phyloP scores from a whole-genome alignment of 1,140 invertebrate species.

The Aethina tumida region DNA sequence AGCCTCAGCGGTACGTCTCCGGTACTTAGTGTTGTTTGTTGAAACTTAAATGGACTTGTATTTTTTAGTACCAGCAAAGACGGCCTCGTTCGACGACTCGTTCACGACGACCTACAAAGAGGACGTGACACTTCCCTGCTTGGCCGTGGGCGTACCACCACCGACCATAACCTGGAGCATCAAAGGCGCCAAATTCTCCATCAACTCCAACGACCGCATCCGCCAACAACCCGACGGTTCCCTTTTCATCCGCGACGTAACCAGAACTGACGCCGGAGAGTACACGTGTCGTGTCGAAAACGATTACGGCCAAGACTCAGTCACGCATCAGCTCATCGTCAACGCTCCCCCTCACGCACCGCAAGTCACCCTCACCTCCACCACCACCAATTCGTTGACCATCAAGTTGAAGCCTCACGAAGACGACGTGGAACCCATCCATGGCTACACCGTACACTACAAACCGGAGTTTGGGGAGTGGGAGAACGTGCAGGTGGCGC shows the following conservation, averaged over 20 bases:
- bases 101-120: slow-evolving; percentile 85
- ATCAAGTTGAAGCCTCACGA: slow-evolving; percentile 70
- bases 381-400: slow-evolving; percentile 73
- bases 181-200: slow-evolving; percentile 40
- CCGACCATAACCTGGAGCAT: slow-evolving; percentile 83
- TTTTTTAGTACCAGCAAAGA: slow-evolving; percentile 76
- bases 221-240: slow-evolving; percentile 80
- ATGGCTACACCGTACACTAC: slow-evolving; percentile 85
- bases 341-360: slow-evolving; percentile 33
- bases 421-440: slow-evolving; percentile 61
- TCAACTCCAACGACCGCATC: slow-evolving; percentile 53
- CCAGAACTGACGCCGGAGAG: slow-evolving; percentile 79
- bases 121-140: slow-evolving; percentile 81
- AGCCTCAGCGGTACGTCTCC: slow-evolving; percentile 58
- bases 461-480: slow-evolving; percentile 89
- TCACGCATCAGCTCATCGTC: slow-evolving; percentile 82
- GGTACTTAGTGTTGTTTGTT: slow-evolving; percentile 4
- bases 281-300: slow-evolving; percentile 89
- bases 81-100: slow-evolving; percentile 84
- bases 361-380: slow-evolving; percentile 48
- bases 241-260: slow-evolving; percentile 79
- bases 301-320: slow-evolving; percentile 82
- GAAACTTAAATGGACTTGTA: background rate
- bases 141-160: slow-evolving; percentile 79
- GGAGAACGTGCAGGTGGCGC: slow-evolving; percentile 71